Percentiles rank a stretch among this genome's conserved stretches.
Conservation (phyloP, 1,140 invertebrate species). For the Dufourea novaeangliae region DNA sequence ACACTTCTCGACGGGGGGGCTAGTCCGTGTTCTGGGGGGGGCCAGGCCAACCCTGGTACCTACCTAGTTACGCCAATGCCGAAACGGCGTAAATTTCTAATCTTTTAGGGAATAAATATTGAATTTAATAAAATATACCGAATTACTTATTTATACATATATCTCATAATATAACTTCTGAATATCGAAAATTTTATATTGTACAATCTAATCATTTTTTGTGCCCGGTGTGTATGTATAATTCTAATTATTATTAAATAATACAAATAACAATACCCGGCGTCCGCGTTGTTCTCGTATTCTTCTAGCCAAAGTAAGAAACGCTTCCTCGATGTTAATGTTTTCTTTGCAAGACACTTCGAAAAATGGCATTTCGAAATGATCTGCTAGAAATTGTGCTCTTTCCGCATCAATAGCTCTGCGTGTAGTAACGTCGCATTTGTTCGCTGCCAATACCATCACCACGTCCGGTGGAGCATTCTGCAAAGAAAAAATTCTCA, state of each 20-base stretch:
- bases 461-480: constrained; percentile 93
- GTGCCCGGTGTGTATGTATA: not conserved
- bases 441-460: constrained; percentile 92
- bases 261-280: constrained; percentile 82
- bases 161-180: no score
- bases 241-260: not conserved
- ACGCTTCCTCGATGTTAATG: constrained; percentile 94
- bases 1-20: no score
- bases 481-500: constrained; percentile 84
- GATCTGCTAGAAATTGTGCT: constrained; percentile 93
- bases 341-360: constrained; percentile 96
- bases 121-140: no score
- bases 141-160: no score
- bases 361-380: constrained; percentile 95
- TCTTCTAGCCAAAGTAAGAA: constrained; percentile 90
- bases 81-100: no score
- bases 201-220: no score
- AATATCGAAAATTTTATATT: no score
- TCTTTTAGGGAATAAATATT: no score
- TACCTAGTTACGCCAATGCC: no score
- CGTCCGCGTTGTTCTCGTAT: constrained; percentile 90
- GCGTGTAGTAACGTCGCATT: constrained; percentile 89
- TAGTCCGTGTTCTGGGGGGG: no score
- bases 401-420: constrained; percentile 89
- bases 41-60: no score